phyloP scores from a whole-genome alignment of 2,888 invertebrate genomes.

The Ormyrus nitidulus region DNA sequence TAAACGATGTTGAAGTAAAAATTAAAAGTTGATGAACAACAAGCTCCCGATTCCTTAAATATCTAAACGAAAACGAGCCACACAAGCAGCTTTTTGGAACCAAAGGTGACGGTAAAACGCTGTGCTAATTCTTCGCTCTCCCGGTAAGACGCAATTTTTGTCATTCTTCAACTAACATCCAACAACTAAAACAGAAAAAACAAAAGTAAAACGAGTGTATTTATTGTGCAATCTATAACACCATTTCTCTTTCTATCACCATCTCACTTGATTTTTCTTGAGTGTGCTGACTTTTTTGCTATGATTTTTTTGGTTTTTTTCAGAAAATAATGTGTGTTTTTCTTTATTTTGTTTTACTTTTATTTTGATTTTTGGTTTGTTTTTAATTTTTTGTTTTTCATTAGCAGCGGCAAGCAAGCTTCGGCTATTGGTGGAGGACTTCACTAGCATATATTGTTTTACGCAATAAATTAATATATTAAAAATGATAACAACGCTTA shows the following conservation, averaged over 20 bases:
- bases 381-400: constrained; percentile 23
- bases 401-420: constrained; percentile 54
- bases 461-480: constrained; percentile 17
- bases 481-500: constrained; percentile 18
- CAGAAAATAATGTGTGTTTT: constrained; percentile 12
- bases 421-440: constrained; percentile 58
- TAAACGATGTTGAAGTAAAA: no score
- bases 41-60: constrained; percentile 61
- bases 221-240: constrained; percentile 70
- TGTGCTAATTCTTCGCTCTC: constrained; percentile 62
- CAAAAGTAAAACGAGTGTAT: constrained; percentile 61
- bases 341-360: constrained; percentile 34
- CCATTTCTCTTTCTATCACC: constrained; percentile 55
- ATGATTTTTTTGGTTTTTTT: constrained; percentile 17
- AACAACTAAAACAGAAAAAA: constrained; percentile 32
- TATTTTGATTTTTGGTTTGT: constrained; percentile 44
- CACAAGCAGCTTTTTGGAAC: constrained; percentile 66
- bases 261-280: constrained; percentile 51
- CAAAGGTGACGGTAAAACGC: constrained; percentile 71
- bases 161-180: constrained; percentile 56
- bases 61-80: constrained; percentile 57
- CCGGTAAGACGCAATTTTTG: constrained; percentile 69
- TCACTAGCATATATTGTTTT: constrained; percentile 40
- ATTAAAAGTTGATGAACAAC: constrained; percentile 67
- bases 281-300: constrained; percentile 42